Evolutionary conservation across 2,113 vertebrate species (phyloP), one percentile per base, ranked within the genome.

Genomic region (Pelmatolapia mariae): DNA sequence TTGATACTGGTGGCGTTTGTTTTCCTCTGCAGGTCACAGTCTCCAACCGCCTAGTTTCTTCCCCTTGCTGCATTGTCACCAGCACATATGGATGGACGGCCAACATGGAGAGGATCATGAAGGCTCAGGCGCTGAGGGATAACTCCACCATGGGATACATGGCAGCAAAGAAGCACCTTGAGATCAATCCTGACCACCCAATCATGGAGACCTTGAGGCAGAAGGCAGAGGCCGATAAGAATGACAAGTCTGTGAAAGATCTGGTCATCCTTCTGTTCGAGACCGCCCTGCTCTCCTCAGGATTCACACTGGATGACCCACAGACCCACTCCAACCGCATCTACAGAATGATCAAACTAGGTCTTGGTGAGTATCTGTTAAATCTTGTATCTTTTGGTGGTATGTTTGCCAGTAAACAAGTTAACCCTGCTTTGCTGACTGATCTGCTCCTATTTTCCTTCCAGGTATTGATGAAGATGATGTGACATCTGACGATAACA

Each of bases 381-480:
- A 63, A 8, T 57, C 36, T 57, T 81, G 7, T 26, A 6, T 16
- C 52, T 18, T 54, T 54, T 80, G 1, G 6, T 31, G 9, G 18
- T 6, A 8, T 5, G 1, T 18, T 29, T n/a, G 15, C 11, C 24
- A 43, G 22, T 12, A 59, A 19, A 15, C 2, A 1, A 2, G 10
- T 5, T 81, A 59, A 9, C n/a, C 13, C 38, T 11, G 3, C 54
- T 68, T 53, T 13, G 38, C n/a, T 54, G 15, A 79, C 29, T 47
- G 24, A 53, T 8, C 3, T 66, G 8, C 4, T 4, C 50, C 3
- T 36, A 19, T 53, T 66, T 1, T 5, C 56, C 52, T 13, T 13
- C 5, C 83, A 99, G 99, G 99, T 84, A 99, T 99, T 26, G 98
- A 99, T 63, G 99, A 99, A 79, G 99, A 99, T 26, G 98, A 98